A percentile compares a stretch with the other conserved stretches of the same genome.
Evolutionary conservation across 1,140 invertebrate species (phyloP).

Genomic region (Triops cancriformis): DNA sequence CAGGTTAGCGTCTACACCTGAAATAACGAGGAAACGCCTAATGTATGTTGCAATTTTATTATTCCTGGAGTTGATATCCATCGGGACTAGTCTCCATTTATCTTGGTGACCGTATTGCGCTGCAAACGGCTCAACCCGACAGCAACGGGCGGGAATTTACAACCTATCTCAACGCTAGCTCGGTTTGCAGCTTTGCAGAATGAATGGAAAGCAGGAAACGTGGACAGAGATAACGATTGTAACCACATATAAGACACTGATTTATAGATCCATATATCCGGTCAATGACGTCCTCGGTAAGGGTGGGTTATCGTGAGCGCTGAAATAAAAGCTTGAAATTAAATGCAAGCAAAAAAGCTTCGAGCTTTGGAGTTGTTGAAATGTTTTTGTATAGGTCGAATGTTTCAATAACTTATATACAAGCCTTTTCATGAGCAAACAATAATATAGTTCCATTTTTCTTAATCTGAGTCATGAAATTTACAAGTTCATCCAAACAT

Average conservation of each 20-base stretch:
- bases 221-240: too few species aligned
- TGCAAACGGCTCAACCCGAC: background rate
- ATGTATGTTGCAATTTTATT: too few species aligned
- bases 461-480: background rate
- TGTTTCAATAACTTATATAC: conserved; percentile 1
- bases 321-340: background rate
- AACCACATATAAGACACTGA: too few species aligned
- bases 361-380: background rate
- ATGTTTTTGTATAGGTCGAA: background rate
- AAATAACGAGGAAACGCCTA: too few species aligned
- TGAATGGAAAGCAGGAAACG: too few species aligned
- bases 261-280: too few species aligned
- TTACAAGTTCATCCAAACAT: background rate
- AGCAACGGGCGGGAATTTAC: background rate
- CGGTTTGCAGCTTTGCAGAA: background rate
- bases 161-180: background rate
- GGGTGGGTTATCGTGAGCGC: too few species aligned
- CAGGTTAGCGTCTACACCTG: too few species aligned
- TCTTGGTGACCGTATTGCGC: background rate
- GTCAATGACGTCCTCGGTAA: too few species aligned
- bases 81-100: background rate
- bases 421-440: background rate
- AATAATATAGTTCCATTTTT: conserved; percentile 1
- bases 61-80: too few species aligned
- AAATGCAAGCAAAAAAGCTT: background rate